phyloP scores from a whole-genome alignment of 2,888 invertebrate genomes.

The Patella caerulea region DNA sequence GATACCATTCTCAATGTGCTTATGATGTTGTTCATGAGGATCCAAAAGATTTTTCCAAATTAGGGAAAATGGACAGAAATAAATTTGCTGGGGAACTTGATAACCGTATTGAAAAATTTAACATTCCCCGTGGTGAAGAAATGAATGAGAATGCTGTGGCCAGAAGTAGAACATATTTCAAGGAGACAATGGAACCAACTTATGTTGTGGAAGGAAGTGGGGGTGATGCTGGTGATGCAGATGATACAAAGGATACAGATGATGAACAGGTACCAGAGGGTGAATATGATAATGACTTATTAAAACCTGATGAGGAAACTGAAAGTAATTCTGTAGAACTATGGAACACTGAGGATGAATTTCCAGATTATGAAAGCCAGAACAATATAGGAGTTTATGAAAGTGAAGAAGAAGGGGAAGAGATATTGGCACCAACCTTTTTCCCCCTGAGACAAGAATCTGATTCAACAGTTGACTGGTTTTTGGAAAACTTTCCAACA shows the following conservation, averaged over 20 bases:
- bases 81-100: background rate
- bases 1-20: background rate
- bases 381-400: background rate
- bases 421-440: background rate
- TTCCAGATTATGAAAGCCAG: no score
- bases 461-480: background rate
- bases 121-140: background rate
- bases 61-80: background rate
- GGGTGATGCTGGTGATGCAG: constrained; percentile 6
- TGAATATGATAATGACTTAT: background rate
- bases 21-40: background rate
- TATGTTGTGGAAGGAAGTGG: constrained; percentile 2
- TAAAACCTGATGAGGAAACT: background rate
- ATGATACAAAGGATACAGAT: constrained; percentile 3
- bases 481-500: background rate
- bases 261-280: background rate
- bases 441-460: background rate
- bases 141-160: background rate
- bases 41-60: background rate
- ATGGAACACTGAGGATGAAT: no score
- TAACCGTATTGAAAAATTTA: background rate
- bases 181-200: constrained; percentile 1
- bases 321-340: background rate
- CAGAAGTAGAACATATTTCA: background rate
- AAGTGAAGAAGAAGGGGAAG: constrained; percentile 14